Evolutionary conservation across 2,113 vertebrate species (phyloP).

Genomic region (Phrynosoma platyrhinos): DNA sequence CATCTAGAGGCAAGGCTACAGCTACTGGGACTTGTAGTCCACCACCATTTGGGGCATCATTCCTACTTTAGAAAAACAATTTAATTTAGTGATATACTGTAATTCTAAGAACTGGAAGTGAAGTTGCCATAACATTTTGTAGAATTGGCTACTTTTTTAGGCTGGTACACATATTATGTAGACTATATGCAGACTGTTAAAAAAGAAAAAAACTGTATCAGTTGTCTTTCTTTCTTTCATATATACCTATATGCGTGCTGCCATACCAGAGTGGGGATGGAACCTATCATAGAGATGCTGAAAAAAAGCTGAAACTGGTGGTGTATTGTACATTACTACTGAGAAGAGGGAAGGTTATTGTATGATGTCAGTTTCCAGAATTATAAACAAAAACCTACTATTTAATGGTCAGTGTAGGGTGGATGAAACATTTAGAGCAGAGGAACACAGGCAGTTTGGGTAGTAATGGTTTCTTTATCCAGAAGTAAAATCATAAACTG

Average conservation of each 20-base stretch:
- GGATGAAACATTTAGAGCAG: not conserved
- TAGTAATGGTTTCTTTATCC: not conserved
- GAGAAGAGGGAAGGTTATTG: too few species aligned
- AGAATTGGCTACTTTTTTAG: not conserved
- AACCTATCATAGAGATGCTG: not conserved
- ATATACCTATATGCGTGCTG: too few species aligned
- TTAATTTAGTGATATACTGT: not conserved
- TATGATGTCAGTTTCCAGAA: not conserved
- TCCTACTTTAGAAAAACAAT: not conserved
- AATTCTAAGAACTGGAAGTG: not conserved
- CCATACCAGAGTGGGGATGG: too few species aligned
- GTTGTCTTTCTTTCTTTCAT: too few species aligned
- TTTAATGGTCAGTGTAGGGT: too few species aligned
- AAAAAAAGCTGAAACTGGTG: not conserved
- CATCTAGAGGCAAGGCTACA: too few species aligned
- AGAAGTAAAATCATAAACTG: constrained; percentile 1
- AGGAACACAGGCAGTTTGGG: not conserved
- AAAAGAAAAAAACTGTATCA: too few species aligned
- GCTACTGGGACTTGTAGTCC: too few species aligned
- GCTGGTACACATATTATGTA: not conserved
- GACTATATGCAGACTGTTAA: not conserved
- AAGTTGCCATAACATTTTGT: not conserved
- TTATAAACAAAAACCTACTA: not conserved
- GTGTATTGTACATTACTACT: not conserved
- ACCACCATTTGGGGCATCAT: too few species aligned